Base-by-base conservation (phyloP, 2,888 invertebrate genomes). In the Baccha elongata region DNA sequence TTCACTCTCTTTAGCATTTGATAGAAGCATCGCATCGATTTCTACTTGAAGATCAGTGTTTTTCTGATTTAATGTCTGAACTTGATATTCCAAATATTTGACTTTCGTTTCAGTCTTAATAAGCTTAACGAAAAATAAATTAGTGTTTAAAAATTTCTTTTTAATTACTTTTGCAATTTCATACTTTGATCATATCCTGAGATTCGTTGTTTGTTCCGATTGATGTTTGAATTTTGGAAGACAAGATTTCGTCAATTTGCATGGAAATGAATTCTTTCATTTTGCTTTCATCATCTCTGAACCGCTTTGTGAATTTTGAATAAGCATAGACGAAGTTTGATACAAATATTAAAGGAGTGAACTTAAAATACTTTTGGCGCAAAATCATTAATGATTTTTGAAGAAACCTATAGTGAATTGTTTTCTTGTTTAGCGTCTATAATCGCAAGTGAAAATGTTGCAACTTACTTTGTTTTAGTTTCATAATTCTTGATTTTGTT, bases 341-440 rank as follows among this genome's bases (percentile, higher is more conserved):
- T 1, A 91, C 87, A 86, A 89, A 88, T 86, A 91, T 88, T 46
- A 91, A 73, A 1, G 91, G 91, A 32, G 91, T 91, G 62, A 88
- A 91, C 86, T 90, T 89, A 85, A 88, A 88, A 86, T 89, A 91
- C 86, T 91, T 90, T 67, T 83, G 78, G 23, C 78, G 78, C 1
- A 83, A 15, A n/a, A 64, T 78, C 7, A 37, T 40, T 4, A 83
- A 62, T 13, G 78, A 19, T 64, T 64, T 78, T 15, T 68, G 72
- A 3, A 83, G 48, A 32, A 83, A 83, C n/a, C 83, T 83, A 19
- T 0, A 44, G 23, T 2, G 21, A 37, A n/a, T n/a, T n/a, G n/a
- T n/a, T n/a, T n/a, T n/a, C n/a, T n/a, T n/a, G n/a, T n/a, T n/a
- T n/a, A n/a, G n/a, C n/a, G n/a, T n/a, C n/a, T n/a, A n/a, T n/a